Conservation (phyloP, 2,113 vertebrate species). For the Pluvianellus socialis region DNA sequence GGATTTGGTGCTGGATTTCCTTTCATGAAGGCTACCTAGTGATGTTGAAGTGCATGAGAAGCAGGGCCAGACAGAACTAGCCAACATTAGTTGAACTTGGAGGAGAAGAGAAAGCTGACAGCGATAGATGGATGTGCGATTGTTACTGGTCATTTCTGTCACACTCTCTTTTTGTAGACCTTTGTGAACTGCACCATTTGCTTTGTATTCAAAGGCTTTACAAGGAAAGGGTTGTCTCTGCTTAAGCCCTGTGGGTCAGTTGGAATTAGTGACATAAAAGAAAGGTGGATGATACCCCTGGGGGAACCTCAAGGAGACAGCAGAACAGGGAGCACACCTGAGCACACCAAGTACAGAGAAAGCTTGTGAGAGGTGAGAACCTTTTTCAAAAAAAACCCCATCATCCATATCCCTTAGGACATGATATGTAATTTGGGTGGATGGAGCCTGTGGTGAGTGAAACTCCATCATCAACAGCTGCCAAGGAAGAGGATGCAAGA, state of each 20-base stretch:
- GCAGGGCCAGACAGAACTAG: background rate
- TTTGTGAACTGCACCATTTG: background rate
- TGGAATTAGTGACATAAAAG: background rate
- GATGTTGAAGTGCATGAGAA: background rate
- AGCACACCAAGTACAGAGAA: background rate
- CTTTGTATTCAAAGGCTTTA: background rate
- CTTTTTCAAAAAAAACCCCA: background rate
- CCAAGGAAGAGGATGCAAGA: background rate
- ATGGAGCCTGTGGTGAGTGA: background rate
- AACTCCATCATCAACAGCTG: background rate
- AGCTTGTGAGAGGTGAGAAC: background rate
- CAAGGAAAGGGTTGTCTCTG: background rate
- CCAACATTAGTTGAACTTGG: background rate
- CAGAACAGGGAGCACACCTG: background rate
- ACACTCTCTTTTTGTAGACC: background rate
- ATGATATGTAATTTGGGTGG: background rate
- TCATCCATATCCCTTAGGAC: background rate
- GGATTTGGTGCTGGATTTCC: background rate
- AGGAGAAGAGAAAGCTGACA: background rate
- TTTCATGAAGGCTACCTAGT: background rate
- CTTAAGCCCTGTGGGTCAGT: background rate
- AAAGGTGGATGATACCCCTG: background rate
- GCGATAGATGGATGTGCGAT: background rate
- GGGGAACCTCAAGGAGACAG: background rate
- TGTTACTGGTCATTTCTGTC: background rate